Conservation (phyloP, 1,140 invertebrate species). For the Drosophila elegans region DNA sequence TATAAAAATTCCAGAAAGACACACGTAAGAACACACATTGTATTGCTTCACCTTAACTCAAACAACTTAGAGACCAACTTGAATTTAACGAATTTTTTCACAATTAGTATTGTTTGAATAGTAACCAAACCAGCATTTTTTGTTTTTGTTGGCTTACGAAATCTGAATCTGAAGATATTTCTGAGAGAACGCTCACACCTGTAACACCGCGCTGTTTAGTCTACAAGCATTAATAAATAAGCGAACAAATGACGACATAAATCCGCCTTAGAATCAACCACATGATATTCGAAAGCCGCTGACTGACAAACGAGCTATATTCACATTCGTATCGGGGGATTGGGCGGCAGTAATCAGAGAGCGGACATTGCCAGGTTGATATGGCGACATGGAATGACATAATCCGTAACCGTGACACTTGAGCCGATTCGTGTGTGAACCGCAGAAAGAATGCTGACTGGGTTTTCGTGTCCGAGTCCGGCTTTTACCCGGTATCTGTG, state of each 20-base stretch:
- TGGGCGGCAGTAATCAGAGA: slow-evolving; percentile 27
- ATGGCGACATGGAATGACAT: slow-evolving; percentile 60
- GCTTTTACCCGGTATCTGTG: slow-evolving; percentile 18
- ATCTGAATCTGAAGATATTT: background rate
- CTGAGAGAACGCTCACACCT: background rate
- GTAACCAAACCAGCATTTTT: background rate
- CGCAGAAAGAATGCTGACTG: slow-evolving; percentile 41
- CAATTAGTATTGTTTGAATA: slow-evolving; percentile 1
- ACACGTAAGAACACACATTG: slow-evolving; percentile 10
- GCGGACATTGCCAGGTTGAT: slow-evolving; percentile 16
- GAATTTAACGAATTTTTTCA: slow-evolving; percentile 2
- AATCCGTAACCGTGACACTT: slow-evolving; percentile 72
- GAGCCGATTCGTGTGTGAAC: slow-evolving; percentile 66
- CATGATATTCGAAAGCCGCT: slow-evolving; percentile 53
- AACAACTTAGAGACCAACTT: slow-evolving; percentile 4
- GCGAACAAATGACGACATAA: slow-evolving; percentile 36
- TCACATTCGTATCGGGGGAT: background rate
- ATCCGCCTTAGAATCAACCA: slow-evolving; percentile 66
- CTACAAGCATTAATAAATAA: slow-evolving; percentile 24
- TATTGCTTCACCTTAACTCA: slow-evolving; percentile 10
- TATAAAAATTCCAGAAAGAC: slow-evolving; percentile 37
- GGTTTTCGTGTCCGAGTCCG: slow-evolving; percentile 8
- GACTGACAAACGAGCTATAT: slow-evolving; percentile 14
- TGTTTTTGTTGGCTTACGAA: background rate
- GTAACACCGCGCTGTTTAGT: slow-evolving; percentile 9